Evolutionary conservation across 2,888 invertebrate species (phyloP), one percentile per base, ranked within the genome.

Genomic region (Fragum fragum): DNA sequence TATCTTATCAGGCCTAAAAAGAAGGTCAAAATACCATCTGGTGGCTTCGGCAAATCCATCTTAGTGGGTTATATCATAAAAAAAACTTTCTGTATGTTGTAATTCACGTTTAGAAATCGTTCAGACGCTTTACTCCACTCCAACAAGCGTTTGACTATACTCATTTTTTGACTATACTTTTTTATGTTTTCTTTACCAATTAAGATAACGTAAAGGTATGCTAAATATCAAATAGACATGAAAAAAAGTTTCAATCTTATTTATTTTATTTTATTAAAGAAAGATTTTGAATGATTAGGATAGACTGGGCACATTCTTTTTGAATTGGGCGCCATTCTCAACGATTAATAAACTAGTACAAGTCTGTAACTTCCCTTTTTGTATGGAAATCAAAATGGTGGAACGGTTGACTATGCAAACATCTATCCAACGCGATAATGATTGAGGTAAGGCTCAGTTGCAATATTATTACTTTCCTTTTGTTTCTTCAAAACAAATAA

Each of bases 11-110:
- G 32, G 32, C 9, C 32, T 36, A 36, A 6, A 36, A 36, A 6
- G 32, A 36, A 36, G 5, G 9, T 3, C 9, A 36, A 36, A 47
- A 57, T 68, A 86, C 86, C 86, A 71, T 86, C 86, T n/a, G 86
- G 86, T 52, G 83, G 86, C 26, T 86, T 83, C 18, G 86, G 83
- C 16, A 86, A 55, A 28, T 86, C 86, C 86, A 86, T 86, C 26
- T 11, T 73, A 59, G 29, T 29, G 9, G 47, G n/a, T n/a, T n/a
- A n/a, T n/a, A n/a, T n/a, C n/a, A n/a, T n/a, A n/a, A n/a, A n/a
- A 47, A n/a, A 14, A 47, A 47, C 5, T 1, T 5, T 47, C n/a
- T 9, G 32, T 6, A 36, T 6, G 32, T 47, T 47, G 5, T 47
- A 47, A 9, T 47, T 47, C 47, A 47, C 47, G 47, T 14, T 36